phyloP scores from a whole-genome alignment of 1,140 invertebrate genomes.

The Panagrolaimus sp. region DNA sequence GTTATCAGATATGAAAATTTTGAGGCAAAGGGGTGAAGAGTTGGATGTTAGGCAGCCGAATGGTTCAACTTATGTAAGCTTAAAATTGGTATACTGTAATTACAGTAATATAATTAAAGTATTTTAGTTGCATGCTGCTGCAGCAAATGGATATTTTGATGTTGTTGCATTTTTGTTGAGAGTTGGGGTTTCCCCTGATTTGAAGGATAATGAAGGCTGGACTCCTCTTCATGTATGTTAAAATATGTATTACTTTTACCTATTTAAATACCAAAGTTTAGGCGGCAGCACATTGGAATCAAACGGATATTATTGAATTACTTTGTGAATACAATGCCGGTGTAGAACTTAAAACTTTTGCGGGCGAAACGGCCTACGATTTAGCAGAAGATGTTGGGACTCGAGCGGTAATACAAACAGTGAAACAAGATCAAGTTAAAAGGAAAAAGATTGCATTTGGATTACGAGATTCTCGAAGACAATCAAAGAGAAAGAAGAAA shows the following conservation, averaged over 20 bases:
- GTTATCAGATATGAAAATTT: constrained; percentile 75
- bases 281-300: constrained; percentile 95
- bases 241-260: too few species aligned
- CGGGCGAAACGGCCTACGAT: constrained; percentile 83
- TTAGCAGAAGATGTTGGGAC: constrained; percentile 51
- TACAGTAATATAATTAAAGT: too few species aligned
- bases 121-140: constrained; percentile 78
- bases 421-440: constrained; percentile 51
- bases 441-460: constrained; percentile 46
- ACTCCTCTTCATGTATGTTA: constrained; percentile 88
- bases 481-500: constrained; percentile 59
- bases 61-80: constrained; percentile 73
- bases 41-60: constrained; percentile 79
- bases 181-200: constrained; percentile 80
- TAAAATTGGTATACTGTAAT: too few species aligned
- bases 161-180: constrained; percentile 92
- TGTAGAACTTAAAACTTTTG: constrained; percentile 89
- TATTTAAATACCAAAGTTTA: too few species aligned
- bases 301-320: constrained; percentile 87
- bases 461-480: constrained; percentile 52
- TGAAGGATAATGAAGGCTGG: constrained; percentile 76
- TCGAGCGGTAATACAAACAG: constrained; percentile 39
- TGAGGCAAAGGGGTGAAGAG: constrained; percentile 70
- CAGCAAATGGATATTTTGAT: constrained; percentile 80
- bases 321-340: constrained; percentile 91